Conservation (phyloP, 2,113 vertebrate genomes). For the Spea bombifrons region DNA sequence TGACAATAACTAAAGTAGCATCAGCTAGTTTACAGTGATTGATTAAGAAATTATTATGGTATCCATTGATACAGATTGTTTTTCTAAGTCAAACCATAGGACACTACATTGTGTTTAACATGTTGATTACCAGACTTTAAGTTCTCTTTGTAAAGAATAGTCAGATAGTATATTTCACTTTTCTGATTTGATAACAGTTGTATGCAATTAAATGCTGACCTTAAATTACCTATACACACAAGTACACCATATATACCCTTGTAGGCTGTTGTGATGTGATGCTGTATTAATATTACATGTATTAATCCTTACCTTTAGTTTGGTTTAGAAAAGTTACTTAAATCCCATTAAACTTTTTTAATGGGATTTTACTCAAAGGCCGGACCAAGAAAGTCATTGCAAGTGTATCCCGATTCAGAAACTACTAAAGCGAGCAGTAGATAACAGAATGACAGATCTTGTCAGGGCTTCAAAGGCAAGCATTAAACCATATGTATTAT, state of each 20-base stretch:
- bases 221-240: too few species aligned
- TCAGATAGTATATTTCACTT: not conserved
- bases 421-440: too few species aligned
- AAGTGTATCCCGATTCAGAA: too few species aligned
- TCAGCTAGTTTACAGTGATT: not conserved
- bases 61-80: conserved; percentile 1
- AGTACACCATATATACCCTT: too few species aligned
- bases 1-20: not conserved
- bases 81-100: not conserved
- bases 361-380: too few species aligned
- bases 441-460: too few species aligned
- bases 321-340: too few species aligned
- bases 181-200: not conserved
- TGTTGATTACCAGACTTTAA: not conserved
- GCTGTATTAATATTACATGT: not conserved
- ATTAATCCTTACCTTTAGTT: not conserved
- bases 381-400: too few species aligned
- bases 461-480: too few species aligned
- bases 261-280: not conserved
- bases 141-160: not conserved
- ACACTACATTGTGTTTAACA: not conserved
- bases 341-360: too few species aligned
- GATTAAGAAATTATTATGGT: conserved; percentile 6
- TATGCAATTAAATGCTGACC: not conserved
- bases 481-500: too few species aligned